phyloP scores from a whole-genome alignment of 2,113 vertebrate genomes.

The Probosciger aterrimus region DNA sequence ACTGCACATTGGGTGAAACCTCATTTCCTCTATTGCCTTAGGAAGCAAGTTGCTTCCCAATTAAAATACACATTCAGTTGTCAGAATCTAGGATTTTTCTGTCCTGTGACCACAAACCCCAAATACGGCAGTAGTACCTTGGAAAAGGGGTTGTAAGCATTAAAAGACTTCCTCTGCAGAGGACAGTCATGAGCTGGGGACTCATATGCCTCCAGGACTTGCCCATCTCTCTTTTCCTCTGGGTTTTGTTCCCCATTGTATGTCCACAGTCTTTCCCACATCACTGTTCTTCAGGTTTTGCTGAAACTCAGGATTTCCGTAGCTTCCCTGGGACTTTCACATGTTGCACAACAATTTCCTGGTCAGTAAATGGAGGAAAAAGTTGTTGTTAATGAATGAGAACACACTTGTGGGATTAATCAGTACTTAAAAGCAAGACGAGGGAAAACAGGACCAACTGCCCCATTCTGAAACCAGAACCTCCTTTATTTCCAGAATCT shows the following conservation, averaged over 20 bases:
- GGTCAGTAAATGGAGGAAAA: not conserved
- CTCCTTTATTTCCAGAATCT: not conserved
- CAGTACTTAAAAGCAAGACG: not conserved
- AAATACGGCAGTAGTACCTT: not conserved
- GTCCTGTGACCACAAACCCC: not conserved
- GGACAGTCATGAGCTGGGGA: not conserved
- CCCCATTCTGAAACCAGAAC: not conserved
- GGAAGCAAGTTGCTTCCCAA: not conserved
- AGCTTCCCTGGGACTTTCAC: not conserved
- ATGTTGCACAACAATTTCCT: not conserved
- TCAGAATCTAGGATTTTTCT: not conserved
- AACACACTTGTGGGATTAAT: fast-evolving
- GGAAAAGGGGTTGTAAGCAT: not conserved
- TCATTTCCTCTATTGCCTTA: not conserved
- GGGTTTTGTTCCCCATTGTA: not conserved
- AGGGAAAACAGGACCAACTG: not conserved
- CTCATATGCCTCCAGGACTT: not conserved
- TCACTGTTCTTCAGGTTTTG: not conserved
- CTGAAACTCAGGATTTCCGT: not conserved
- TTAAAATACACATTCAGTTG: not conserved
- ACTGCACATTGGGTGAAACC: not conserved
- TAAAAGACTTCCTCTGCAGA: not conserved
- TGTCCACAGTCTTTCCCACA: not conserved
- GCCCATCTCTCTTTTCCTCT: not conserved
- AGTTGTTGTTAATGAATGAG: not conserved